Evolutionary conservation across 2,797 vertebrate genomes (phyloP), one percentile per base, ranked within the genome.

Genomic region (Eulemur rubriventer): DNA sequence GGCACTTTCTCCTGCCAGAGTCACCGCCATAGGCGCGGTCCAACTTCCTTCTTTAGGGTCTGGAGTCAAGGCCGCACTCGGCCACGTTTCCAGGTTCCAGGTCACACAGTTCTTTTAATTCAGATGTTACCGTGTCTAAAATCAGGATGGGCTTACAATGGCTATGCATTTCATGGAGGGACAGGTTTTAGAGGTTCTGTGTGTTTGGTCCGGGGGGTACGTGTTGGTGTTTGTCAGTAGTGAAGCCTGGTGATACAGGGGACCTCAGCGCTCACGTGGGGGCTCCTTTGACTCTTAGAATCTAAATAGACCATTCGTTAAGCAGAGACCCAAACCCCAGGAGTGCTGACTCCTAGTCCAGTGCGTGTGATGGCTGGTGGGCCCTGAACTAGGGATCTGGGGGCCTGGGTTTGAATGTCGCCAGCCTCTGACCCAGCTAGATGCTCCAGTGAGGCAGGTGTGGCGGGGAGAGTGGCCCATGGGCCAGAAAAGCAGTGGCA

Each of bases 301-400:
- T 57, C 73, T 16, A 48, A 70, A n/a, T n/a, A 48, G 55, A 38
- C 38, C 10, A 26, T 35, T 69, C 41, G 0, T 4, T 88, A 80
- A 89, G 63, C 57, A 43, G 87, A 96, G 65, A 88, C 46, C 43
- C 91, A 89, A 78, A 65, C 65, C 85, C 76, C 85, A 96, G 96
- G 94, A 35, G 88, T 70, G 94, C 97, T 97, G 96, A 97, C 96
- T 96, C 95, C 91, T 92, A 91, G 95, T 95, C 94, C 97, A 96
- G 97, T 91, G 97, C 94, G 95, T 16, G 38, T 95, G 83, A 59
- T 67, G 69, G 93, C 78, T 83, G 65, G 57, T 94, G 96, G 96
- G 96, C 94, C 96, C 96, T 95, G 97, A 94, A 89, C 89, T 92
- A 70, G 96, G 92, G 89, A 95, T 96, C 96, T 97, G 97, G 97